Evolutionary conservation across 2,797 vertebrate genomes (phyloP), one percentile per base, ranked within the genome.

Genomic region (Nothura maculosa): DNA sequence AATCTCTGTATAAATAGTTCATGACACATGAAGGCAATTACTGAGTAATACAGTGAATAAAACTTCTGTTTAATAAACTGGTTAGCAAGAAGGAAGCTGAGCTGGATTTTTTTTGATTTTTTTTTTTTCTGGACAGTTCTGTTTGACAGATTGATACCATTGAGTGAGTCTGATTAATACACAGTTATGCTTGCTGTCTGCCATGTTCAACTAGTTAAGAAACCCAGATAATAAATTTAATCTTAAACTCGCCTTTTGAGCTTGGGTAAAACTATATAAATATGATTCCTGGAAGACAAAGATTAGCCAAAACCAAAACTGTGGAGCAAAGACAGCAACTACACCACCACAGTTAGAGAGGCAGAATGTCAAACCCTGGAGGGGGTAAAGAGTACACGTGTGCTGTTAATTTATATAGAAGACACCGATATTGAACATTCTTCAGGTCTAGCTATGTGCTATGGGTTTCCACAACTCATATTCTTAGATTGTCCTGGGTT

Each of bases 281-380:
- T 54, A 42, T 10, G 8, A 77, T 36, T 84, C 43, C 38, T 43
- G 48, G 52, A 70, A 48, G 25, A 57, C 15, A 32, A n/a, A 75
- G 5, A 50, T 28, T 17, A 66, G 19, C 12, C 34, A 42, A 57
- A 17, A 54, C 13, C 32, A 77, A 84, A 52, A 47, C 14, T n/a
- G 10, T 25, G 38, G 27, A 24, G 11, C 42, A 55, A 3, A 21
- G 30, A 30, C 12, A 63, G 54, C 13, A 34, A 28, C 48, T 72
- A 48, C 11, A 85, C 30, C 10, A 40, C 40, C n/a, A 50, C 28
- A n/a, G 30, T n/a, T 40, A 47, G 40, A 0, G 0, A 14, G 77
- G 6, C 18, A 85, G 32, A n/a, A 61, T 0, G 12, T 38, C 30
- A 79, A 75, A 63, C 1, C 0, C 1, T 36, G 60, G 48, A 77